These are phyloP conservation scores for Mormyrus lacerda DNA, from an alignment of 2,113 vertebrate genomes.

Conservation along the genomic window DNA sequence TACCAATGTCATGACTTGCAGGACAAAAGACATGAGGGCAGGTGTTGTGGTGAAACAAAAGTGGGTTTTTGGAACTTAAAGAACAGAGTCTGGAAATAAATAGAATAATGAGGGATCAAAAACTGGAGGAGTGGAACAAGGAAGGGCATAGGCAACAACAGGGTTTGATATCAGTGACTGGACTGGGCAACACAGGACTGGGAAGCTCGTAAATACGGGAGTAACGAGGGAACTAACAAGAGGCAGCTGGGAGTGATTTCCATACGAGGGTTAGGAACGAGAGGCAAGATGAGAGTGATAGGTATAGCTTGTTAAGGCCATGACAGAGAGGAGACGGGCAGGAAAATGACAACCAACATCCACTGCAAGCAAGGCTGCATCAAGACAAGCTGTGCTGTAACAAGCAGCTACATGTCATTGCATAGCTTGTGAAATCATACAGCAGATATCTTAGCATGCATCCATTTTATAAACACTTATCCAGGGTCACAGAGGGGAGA, in stretches of 20 bases:
- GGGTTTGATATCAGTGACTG: background rate
- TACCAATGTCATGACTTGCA: background rate
- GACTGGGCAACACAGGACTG: background rate
- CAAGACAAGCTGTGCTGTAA: background rate
- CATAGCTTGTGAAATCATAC: background rate
- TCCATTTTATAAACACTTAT: background rate
- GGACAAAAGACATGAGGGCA: background rate
- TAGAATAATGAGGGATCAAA: background rate
- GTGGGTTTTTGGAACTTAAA: background rate
- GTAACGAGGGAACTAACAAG: background rate
- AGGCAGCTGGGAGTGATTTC: background rate
- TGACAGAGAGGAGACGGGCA: background rate
- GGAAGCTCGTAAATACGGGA: background rate
- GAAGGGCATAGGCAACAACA: background rate
- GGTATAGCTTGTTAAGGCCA: background rate
- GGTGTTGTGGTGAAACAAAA: background rate
- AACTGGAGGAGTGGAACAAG: background rate
- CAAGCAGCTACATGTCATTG: background rate
- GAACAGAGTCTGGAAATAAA: background rate
- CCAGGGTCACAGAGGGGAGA: background rate
- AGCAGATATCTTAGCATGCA: background rate
- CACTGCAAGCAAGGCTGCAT: background rate
- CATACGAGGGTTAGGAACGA: background rate
- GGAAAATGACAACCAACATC: background rate
- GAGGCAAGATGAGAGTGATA: background rate